phyloP scores from a whole-genome alignment of 2,888 invertebrate genomes.

The Drosophila villosipedis region DNA sequence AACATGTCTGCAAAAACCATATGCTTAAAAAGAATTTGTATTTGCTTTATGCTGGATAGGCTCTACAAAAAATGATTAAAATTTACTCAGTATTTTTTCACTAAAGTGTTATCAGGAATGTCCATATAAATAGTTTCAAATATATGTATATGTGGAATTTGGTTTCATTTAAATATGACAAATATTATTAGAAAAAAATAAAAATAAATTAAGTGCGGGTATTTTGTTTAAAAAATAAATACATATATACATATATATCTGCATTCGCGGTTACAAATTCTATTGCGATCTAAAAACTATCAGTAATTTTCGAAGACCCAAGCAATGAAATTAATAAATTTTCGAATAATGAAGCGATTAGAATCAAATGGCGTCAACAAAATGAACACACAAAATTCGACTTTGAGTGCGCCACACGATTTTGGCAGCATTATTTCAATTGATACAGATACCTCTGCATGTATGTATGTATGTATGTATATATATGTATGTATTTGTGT shows the following conservation, averaged over 20 bases:
- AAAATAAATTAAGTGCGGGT: background rate
- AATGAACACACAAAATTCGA: constrained; percentile 25
- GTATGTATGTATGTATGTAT: background rate
- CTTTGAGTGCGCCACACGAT: constrained; percentile 36
- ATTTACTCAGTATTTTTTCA: background rate
- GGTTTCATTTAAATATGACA: background rate
- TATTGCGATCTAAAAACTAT: background rate
- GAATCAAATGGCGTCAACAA: constrained; percentile 58
- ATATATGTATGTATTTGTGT: background rate
- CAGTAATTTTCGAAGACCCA: constrained; percentile 18
- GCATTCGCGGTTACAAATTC: background rate
- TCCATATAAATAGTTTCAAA: background rate
- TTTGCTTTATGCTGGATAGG: background rate
- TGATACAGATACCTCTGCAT: constrained; percentile 30
- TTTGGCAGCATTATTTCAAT: constrained; percentile 56
- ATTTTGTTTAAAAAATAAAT: background rate
- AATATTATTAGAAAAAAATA: background rate
- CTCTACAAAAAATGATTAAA: background rate
- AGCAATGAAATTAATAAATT: constrained; percentile 72
- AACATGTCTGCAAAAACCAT: background rate
- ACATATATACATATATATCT: background rate
- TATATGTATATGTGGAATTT: background rate
- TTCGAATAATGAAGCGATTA: constrained; percentile 57
- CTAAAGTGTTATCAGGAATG: background rate
- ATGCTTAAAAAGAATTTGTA: background rate